Conservation (phyloP, 2,113 vertebrate species). For the Tragelaphus scriptus region DNA sequence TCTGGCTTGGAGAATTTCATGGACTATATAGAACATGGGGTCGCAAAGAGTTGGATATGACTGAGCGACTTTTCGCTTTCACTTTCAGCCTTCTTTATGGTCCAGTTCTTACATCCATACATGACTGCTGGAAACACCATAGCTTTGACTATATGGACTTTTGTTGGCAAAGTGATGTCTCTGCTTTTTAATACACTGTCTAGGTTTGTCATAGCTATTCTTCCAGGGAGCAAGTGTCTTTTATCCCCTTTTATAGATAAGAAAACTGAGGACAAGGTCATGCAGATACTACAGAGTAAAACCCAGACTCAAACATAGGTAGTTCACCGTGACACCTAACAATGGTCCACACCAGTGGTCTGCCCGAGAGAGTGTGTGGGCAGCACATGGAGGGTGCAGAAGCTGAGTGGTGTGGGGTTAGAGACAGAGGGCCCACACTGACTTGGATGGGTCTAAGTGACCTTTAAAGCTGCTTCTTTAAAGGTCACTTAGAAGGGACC, state of each 20-base stretch:
- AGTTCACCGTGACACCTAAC: rapidly evolving
- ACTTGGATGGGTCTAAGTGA: no score
- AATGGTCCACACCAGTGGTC: background rate
- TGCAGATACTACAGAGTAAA: background rate
- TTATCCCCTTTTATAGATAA: background rate
- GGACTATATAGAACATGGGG: background rate
- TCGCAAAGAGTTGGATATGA: background rate
- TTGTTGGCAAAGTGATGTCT: background rate
- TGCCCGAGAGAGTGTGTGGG: rapidly evolving
- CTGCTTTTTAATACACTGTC: background rate
- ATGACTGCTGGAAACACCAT: background rate
- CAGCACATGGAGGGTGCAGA: background rate
- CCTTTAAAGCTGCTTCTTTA: background rate
- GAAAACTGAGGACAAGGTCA: background rate
- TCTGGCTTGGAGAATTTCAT: background rate
- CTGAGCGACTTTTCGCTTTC: background rate
- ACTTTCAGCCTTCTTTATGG: background rate
- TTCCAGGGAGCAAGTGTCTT: background rate
- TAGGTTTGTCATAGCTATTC: background rate
- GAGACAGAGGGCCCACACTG: background rate
- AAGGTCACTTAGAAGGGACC: background rate
- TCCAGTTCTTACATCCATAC: background rate
- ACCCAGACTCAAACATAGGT: background rate
- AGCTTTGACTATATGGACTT: background rate
- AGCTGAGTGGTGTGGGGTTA: background rate